Percentiles rank a stretch among this genome's conserved stretches.
phyloP scores from a whole-genome alignment of 2,797 vertebrate species.

The Geotrypetes seraphini region DNA sequence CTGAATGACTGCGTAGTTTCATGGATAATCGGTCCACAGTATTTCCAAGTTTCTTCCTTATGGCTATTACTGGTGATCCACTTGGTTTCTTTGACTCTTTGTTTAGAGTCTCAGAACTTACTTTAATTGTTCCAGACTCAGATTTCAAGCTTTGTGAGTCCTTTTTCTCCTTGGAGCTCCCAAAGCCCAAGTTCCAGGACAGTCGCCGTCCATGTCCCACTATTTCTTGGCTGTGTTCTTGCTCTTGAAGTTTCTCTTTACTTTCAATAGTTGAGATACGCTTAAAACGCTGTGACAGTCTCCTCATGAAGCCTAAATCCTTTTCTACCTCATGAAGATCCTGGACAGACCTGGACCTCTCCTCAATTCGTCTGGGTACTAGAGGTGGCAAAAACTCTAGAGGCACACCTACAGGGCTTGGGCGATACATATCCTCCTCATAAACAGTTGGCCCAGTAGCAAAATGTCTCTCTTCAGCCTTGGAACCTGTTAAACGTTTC shows the following conservation, averaged over 20 bases:
- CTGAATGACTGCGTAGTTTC: conserved; percentile 77
- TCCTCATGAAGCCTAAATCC: conserved; percentile 78
- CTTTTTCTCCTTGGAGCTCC: conserved; percentile 69
- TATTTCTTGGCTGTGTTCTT: conserved; percentile 41
- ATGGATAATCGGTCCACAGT: conserved; percentile 83
- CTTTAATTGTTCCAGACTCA: conserved; percentile 38
- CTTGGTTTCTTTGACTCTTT: conserved; percentile 55
- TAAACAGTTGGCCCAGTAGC: conserved; percentile 26
- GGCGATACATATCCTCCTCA: conserved; percentile 84
- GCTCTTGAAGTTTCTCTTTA: conserved; percentile 58
- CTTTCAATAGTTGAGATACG: conserved; percentile 70
- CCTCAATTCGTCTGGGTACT: conserved; percentile 47
- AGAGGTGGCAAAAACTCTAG: conserved; percentile 61
- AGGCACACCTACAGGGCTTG: conserved; percentile 75
- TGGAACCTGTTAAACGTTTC: conserved; percentile 76
- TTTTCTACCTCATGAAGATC: conserved; percentile 80
- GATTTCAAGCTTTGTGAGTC: conserved; percentile 59
- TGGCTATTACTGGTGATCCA: conserved; percentile 75
- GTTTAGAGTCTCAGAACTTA: conserved; percentile 31
- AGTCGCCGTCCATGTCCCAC: conserved; percentile 51
- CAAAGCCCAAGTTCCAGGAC: conserved; percentile 70
- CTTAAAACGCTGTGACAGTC: conserved; percentile 75
- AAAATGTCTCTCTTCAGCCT: conserved; percentile 72
- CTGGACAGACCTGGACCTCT: conserved; percentile 87
- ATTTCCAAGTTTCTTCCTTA: conserved; percentile 83